These are phyloP conservation scores for Agelastica alni DNA, from an alignment of 2,888 invertebrate species.

Conservation along the genomic window DNA sequence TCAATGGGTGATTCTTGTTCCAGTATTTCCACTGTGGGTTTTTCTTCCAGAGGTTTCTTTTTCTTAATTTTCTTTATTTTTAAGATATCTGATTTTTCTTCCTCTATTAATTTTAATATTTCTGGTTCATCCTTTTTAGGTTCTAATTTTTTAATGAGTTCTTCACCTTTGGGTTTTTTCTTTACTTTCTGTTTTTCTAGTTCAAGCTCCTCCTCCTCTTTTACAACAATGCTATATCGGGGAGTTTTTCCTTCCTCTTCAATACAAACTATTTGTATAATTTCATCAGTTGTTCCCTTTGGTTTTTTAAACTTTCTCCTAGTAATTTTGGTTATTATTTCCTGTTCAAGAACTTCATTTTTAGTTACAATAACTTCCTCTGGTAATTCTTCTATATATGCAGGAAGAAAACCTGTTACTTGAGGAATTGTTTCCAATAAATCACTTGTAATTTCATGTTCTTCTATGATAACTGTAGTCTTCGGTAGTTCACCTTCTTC, in stretches of 20 bases:
- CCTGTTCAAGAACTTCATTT: conserved; percentile 36
- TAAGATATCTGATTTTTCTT: conserved; percentile 27
- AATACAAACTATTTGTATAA: conserved; percentile 57
- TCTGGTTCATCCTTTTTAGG: conserved; percentile 49
- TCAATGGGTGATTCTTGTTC: conserved; percentile 30
- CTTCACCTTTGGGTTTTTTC: conserved; percentile 45
- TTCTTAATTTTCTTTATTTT: conserved; percentile 31
- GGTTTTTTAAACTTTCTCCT: conserved; percentile 46
- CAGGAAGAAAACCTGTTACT: conserved; percentile 47
- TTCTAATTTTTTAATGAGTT: conserved; percentile 42
- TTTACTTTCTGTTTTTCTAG: conserved; percentile 23
- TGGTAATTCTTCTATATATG: conserved; percentile 41
- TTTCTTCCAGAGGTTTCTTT: conserved; percentile 46
- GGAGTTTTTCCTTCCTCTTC: conserved; percentile 58
- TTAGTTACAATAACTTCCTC: conserved; percentile 44
- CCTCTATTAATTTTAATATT: conserved; percentile 47
- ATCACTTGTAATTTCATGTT: conserved; percentile 54
- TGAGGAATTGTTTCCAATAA: conserved; percentile 36
- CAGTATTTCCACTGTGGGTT: conserved; percentile 37
- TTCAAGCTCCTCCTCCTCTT: conserved; percentile 33
- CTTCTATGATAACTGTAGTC: conserved; percentile 51
- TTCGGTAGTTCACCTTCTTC: conserved; percentile 52
- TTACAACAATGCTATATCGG: conserved; percentile 53
- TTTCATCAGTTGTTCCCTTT: conserved; percentile 47
- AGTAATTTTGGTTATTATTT: conserved; percentile 43